Evolutionary conservation across 2,113 vertebrate species (phyloP).

Genomic region (Vicugna pacos): DNA sequence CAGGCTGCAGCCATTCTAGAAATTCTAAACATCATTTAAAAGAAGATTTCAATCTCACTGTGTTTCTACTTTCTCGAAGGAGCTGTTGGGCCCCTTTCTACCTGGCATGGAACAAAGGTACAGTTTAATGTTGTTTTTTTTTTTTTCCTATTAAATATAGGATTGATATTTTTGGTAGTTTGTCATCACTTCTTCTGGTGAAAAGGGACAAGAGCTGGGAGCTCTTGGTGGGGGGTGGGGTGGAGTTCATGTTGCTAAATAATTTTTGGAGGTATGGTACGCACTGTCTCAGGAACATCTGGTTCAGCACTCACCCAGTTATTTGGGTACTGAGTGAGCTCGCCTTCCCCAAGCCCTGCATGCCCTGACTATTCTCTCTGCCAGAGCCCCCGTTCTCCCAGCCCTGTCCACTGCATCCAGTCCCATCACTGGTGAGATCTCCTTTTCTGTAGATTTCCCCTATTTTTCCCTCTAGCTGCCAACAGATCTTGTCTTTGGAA

Average conservation of each 20-base stretch:
- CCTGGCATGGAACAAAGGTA: slow-evolving; percentile 64
- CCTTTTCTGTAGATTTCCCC: not conserved
- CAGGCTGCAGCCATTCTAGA: not conserved
- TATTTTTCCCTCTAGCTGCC: not conserved
- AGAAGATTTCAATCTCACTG: not conserved
- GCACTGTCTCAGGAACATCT: not conserved
- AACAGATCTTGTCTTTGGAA: not conserved
- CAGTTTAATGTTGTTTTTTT: not conserved
- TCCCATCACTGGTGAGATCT: rapidly evolving
- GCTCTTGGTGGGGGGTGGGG: not conserved
- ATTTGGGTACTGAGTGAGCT: not conserved
- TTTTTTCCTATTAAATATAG: not conserved
- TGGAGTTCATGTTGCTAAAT: not conserved
- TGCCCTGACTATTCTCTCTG: not conserved
- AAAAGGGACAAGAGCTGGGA: not conserved
- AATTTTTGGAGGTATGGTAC: not conserved
- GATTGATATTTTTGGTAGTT: not conserved
- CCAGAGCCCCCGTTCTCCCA: not conserved
- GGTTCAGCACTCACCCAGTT: not conserved
- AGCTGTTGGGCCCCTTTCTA: not conserved
- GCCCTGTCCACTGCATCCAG: not conserved
- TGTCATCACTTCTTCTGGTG: not conserved
- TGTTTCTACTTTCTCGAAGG: not conserved
- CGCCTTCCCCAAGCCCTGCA: rapidly evolving
- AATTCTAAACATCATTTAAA: not conserved